Conservation (phyloP, 1,140 invertebrate genomes). For the Aporrectodea caliginosa region DNA sequence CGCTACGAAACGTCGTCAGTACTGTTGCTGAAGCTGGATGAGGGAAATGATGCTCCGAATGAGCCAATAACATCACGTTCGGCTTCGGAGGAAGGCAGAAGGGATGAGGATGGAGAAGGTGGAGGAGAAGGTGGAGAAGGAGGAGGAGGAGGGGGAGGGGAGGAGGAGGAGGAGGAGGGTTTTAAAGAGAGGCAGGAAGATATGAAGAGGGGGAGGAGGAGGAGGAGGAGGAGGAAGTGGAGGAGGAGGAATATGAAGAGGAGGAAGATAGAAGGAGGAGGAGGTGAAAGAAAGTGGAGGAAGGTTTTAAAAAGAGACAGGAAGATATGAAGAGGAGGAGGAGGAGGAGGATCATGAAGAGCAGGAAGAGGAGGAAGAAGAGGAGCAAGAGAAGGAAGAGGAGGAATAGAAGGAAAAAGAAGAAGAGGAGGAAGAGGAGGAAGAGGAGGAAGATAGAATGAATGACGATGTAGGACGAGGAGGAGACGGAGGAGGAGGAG, state of each 20-base stretch:
- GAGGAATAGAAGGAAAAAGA: neutral
- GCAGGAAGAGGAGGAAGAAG: neutral
- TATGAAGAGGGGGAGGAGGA: neutral
- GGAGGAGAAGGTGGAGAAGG: too few species aligned
- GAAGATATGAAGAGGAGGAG: too few species aligned
- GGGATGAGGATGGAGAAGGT: too few species aligned
- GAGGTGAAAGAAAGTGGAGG: neutral
- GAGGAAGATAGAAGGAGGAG: neutral
- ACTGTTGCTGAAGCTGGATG: too few species aligned
- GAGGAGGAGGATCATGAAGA: neutral
- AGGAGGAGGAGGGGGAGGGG: neutral
- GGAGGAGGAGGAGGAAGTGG: neutral
- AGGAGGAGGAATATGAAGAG: neutral
- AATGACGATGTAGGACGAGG: neutral
- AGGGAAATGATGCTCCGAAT: too few species aligned
- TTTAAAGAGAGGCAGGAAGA: neutral
- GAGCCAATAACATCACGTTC: too few species aligned
- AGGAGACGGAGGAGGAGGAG: neutral
- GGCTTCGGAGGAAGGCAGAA: too few species aligned
- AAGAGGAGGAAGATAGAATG: neutral
- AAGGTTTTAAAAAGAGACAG: too few species aligned
- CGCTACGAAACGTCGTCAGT: too few species aligned
- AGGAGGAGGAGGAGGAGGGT: neutral
- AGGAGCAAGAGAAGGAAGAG: neutral
- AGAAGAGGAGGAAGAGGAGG: neutral